Evolutionary conservation across 1,140 invertebrate species (phyloP).

Genomic region (Aphis craccivora): DNA sequence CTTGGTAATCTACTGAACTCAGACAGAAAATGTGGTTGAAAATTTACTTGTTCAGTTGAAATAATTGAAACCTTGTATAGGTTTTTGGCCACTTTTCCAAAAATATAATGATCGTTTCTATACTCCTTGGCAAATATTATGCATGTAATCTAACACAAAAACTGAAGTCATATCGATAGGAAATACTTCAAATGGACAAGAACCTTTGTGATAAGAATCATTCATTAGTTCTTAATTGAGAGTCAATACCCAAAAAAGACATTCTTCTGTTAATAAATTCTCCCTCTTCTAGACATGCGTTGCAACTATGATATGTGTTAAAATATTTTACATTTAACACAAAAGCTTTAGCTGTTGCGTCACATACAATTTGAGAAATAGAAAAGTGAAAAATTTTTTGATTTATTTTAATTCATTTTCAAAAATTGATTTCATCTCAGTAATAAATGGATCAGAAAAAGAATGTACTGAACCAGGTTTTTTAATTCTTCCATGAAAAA

Average conservation of each 20-base stretch:
- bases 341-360: neutral
- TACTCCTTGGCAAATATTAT: neutral
- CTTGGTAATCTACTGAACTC: neutral
- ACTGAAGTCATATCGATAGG: neutral
- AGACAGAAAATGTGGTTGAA: neutral
- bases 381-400: neutral
- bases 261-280: neutral
- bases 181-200: neutral
- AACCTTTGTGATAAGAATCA: neutral
- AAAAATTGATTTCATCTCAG: conserved; percentile 1
- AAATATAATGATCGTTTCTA: neutral
- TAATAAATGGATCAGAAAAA: conserved; percentile 11
- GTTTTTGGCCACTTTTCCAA: neutral
- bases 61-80: neutral
- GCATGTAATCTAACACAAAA: neutral
- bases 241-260: too few species aligned
- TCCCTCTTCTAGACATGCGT: neutral
- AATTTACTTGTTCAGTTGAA: neutral
- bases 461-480: neutral
- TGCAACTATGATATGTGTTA: neutral
- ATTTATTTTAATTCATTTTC: neutral
- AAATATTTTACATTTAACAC: neutral
- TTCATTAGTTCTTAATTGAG: neutral
- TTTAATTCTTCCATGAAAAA: neutral
- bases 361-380: neutral